phyloP scores from a whole-genome alignment of 2,113 vertebrate genomes.

The Planiliza haematocheilus region DNA sequence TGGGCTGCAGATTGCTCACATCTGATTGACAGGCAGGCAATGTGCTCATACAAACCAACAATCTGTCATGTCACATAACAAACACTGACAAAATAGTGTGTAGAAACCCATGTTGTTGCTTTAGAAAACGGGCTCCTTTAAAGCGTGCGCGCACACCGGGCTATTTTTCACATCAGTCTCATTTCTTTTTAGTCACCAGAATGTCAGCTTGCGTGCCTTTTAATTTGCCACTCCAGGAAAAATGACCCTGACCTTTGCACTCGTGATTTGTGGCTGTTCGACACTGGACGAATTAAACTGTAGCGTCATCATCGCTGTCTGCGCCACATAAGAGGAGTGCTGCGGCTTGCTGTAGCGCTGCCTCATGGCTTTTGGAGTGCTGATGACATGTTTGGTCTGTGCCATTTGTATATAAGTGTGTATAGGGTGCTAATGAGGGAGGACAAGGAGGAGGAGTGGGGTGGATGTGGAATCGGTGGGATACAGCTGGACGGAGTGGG shows the following conservation, averaged over 20 bases:
- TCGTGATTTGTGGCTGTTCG: constrained; percentile 25
- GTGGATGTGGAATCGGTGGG: constrained; percentile 67
- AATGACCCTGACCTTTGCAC: constrained; percentile 52
- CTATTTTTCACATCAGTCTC: too few relatives aligned
- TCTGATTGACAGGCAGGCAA: too few relatives aligned
- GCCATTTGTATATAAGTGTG: constrained; percentile 56
- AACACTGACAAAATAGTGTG: too few relatives aligned
- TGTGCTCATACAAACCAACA: too few relatives aligned
- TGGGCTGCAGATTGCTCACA: too few relatives aligned
- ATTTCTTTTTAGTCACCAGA: not conserved
- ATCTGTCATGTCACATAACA: too few relatives aligned
- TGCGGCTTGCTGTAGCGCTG: not conserved
- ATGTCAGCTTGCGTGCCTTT: constrained; percentile 7
- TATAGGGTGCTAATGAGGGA: constrained; percentile 72
- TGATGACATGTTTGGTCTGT: constrained; percentile 33
- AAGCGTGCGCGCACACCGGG: too few relatives aligned
- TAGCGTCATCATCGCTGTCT: not conserved
- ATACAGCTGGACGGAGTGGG: constrained; percentile 77
- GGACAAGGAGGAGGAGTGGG: constrained; percentile 35
- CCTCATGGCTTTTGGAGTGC: not conserved
- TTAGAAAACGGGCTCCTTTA: too few relatives aligned
- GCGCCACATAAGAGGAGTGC: not conserved
- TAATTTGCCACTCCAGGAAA: constrained; percentile 8
- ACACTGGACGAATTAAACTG: constrained; percentile 22
- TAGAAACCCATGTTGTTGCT: too few relatives aligned